Base-by-base conservation (phyloP, 2,113 vertebrate genomes). In the Myiozetetes cayanensis region DNA sequence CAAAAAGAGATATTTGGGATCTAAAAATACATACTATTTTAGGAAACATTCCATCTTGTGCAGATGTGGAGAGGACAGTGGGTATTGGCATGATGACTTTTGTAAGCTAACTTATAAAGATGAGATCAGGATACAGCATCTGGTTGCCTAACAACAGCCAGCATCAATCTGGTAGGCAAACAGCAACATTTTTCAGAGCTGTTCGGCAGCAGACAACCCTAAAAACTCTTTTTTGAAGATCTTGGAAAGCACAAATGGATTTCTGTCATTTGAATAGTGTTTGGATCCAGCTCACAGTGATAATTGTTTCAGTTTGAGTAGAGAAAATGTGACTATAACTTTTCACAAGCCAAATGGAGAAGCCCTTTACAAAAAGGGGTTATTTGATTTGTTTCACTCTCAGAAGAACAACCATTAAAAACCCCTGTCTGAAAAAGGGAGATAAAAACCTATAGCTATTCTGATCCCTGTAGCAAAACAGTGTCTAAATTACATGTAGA, bases 261-360 rank as follows among this genome's bases (percentile, higher is more conserved):
- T 77, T 58, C 37, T 67, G 15, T 63, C 20, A 2, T 21, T 37
- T 63, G 16, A 43, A 17, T 3, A 9, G 2, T 4, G 22, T 28
- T 22, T 0, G 0, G 20, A 72, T 84, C 50, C 46, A 89, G 10
- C 0, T 1, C 31, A 53, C 52, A 37, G 10, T n/a, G n/a, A 23
- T 49, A 37, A 31, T 53, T 1, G 2, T 62, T 74, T 46, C 17
- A 25, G 4, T 74, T 37, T 53, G n/a, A 80, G 41, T 24, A 56
- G 16, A 72, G 35, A 65, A 86, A 61, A 80, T 61, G 12, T n/a
- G 22, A 37, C 16, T 49, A 13, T 41, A 49, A 39, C 12, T 65
- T 72, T 39, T 59, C 44, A 58, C n/a, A 77, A 78, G 14, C 13
- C 37, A 89, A 75, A 62, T 73, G 31, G 9, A 89, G 50, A 66